Conservation (phyloP, 2,888 invertebrate genomes). For the Napeogenes sylphis region DNA sequence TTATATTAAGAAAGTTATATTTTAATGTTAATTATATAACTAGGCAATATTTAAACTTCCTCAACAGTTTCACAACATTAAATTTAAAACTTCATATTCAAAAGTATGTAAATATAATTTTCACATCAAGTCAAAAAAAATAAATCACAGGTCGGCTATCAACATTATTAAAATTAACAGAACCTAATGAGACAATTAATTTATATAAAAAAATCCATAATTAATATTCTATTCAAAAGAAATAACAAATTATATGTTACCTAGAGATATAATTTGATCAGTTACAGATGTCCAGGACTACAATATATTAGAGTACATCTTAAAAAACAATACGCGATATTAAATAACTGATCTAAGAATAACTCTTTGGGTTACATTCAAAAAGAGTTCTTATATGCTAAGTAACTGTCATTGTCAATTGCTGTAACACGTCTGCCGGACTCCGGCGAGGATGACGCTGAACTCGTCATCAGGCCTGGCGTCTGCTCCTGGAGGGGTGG, state of each 20-base stretch:
- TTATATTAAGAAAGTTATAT: too few species aligned
- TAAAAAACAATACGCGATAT: conserved; percentile 4
- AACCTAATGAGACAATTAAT: neutral
- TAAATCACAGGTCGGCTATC: conserved; percentile 6
- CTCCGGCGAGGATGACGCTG: conserved; percentile 92
- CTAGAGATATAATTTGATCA: conserved; percentile 4
- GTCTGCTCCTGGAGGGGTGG: conserved; percentile 64
- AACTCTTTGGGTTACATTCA: conserved; percentile 48
- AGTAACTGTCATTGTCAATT: conserved; percentile 70
- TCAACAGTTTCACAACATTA: too few species aligned
- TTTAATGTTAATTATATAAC: too few species aligned
- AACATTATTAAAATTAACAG: conserved; percentile 2
- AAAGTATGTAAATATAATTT: neutral
- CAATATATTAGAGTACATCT: neutral
- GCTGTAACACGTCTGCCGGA: conserved; percentile 92
- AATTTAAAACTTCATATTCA: neutral
- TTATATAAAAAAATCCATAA: neutral
- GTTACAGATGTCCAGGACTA: neutral
- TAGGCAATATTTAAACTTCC: too few species aligned
- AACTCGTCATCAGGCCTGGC: conserved; percentile 90
- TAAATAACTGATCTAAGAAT: conserved; percentile 28
- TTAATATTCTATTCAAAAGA: conserved; percentile 1
- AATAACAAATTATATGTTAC: neutral
- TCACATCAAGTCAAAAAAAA: conserved; percentile 1
- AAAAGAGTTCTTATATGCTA: conserved; percentile 49